Conservation (phyloP, 2,113 vertebrate genomes). For the Erythrolamprus reginae region DNA sequence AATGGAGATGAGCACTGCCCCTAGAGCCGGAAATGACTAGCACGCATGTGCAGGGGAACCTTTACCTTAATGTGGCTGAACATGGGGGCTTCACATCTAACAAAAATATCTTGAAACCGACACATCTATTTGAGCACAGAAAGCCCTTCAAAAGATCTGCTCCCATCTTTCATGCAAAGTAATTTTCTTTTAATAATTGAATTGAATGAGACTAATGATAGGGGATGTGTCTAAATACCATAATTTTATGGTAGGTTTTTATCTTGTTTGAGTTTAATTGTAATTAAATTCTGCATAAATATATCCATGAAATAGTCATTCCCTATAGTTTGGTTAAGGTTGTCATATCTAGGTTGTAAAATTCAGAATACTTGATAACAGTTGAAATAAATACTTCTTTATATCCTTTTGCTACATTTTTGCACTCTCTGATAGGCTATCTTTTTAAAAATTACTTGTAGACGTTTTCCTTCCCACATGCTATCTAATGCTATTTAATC, state of each 20-base stretch:
- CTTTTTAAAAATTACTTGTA: not conserved
- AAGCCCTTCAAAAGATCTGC: not conserved
- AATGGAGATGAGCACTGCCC: too few species aligned
- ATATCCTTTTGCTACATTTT: not conserved
- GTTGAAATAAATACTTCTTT: not conserved
- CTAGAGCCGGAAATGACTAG: too few species aligned
- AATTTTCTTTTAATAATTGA: not conserved
- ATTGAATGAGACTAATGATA: not conserved
- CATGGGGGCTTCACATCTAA: not conserved
- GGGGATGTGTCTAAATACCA: not conserved
- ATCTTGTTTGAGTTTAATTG: not conserved
- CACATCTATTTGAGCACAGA: not conserved
- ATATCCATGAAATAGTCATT: not conserved
- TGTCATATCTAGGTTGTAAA: not conserved
- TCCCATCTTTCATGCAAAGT: not conserved
- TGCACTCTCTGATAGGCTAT: not conserved
- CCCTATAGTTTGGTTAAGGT: not conserved
- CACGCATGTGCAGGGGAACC: too few species aligned
- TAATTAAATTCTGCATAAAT: not conserved
- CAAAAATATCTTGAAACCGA: not conserved
- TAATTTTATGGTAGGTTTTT: not conserved
- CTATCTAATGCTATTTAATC: conserved; percentile 8
- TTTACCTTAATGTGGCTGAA: not conserved
- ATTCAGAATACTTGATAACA: not conserved
- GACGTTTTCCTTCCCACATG: not conserved